Evolutionary conservation across 2,888 invertebrate genomes (phyloP), one percentile per base, ranked within the genome.

Genomic region (Melolontha melolontha): DNA sequence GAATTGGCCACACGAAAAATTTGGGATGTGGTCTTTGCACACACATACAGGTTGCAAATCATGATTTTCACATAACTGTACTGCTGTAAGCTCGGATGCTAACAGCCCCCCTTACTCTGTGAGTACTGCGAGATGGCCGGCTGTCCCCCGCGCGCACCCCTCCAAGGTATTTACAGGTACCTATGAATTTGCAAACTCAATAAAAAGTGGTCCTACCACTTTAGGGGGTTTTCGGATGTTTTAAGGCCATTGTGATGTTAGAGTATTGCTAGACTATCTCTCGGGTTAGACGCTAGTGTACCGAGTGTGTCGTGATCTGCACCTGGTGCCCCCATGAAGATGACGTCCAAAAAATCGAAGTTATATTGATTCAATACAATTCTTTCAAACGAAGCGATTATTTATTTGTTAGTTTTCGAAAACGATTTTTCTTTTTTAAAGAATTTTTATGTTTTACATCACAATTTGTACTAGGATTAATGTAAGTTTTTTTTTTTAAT

Each of bases 161-260:
- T 75, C 78, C 78, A 77, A 75, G 76, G 74, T 73, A 72, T 68
- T 70, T 79, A 80, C 82, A 84, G 84, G 84, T 85, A 85, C 86
- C 22, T 86, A 86, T 86, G 87, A 86, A 86, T 87, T 86, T 85
- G 86, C 86, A 85, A 86, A 85, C 85, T 85, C 86, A 85, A 86
- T 86, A 86, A 87, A 87, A 87, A 87, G 87, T 85, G 86, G 87
- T 86, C 86, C 86, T 85, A 85, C 86, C 85, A 86, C 85, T 86
- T 86, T 86, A 86, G 86, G 82, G 82, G 81, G 57, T 80, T 81
- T 80, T 78, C 79, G 82, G 79, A 80, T 79, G 80, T 75, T 77
- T 74, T 76, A 78, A 74, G 73, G 78, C 77, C 79, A 80, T 78
- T 80, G 79, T 79, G 78, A 79, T 79, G 82, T 83, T 83, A 83